phyloP scores from a whole-genome alignment of 2,797 vertebrate genomes.

The Anisognathus igniventris region DNA sequence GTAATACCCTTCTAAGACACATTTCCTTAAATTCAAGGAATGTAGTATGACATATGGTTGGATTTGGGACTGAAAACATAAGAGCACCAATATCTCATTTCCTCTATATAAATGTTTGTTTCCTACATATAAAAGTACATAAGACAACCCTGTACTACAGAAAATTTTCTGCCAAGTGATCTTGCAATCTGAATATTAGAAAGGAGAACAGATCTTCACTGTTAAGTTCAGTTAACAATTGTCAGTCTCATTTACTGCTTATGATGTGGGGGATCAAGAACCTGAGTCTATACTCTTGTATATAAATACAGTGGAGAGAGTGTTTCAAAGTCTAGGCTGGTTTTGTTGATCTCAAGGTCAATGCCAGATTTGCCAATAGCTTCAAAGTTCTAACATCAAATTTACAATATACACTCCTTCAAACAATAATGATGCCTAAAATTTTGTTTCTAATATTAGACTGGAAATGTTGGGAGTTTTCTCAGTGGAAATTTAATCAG shows the following conservation, averaged over 20 bases:
- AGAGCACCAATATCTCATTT: neutral
- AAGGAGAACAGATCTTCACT: neutral
- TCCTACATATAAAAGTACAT: neutral
- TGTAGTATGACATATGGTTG: neutral
- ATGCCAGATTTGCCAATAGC: neutral
- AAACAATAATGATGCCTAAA: neutral
- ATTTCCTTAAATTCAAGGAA: neutral
- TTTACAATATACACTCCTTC: neutral
- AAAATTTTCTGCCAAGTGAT: neutral
- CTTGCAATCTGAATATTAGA: neutral
- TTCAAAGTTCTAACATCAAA: neutral
- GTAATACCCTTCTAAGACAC: neutral
- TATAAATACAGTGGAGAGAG: neutral
- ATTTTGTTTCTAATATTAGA: neutral
- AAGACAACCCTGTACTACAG: neutral
- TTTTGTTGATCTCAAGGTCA: neutral
- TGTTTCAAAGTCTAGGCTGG: neutral
- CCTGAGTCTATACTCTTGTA: neutral
- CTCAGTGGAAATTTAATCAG: neutral
- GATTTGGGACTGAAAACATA: neutral
- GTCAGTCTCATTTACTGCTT: neutral
- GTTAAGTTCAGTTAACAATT: neutral
- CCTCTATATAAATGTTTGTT: neutral
- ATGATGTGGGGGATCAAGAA: neutral
- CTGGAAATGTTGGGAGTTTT: neutral